Conservation (phyloP, 2,888 invertebrate genomes). For the Archips crataeganus region DNA sequence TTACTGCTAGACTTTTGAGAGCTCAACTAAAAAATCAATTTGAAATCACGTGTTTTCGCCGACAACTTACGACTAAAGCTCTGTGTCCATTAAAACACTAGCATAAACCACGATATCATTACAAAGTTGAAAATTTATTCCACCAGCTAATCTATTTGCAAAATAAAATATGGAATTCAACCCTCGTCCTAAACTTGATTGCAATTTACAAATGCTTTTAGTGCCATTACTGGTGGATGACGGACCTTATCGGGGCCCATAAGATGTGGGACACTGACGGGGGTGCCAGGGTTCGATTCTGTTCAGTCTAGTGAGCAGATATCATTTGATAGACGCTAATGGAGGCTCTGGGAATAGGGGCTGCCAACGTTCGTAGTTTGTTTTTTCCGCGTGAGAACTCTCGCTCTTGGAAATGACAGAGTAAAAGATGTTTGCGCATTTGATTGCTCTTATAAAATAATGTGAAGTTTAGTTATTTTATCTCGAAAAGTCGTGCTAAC, state of each 20-base stretch:
- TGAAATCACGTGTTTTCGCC: neutral
- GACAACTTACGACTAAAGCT: slow-evolving; percentile 11
- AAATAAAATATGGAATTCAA: slow-evolving; percentile 45
- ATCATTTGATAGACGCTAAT: slow-evolving; percentile 76
- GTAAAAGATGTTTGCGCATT: neutral
- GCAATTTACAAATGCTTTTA: slow-evolving; percentile 71
- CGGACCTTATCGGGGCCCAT: slow-evolving; percentile 63
- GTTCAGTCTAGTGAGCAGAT: slow-evolving; percentile 59
- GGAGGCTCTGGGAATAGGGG: slow-evolving; percentile 66
- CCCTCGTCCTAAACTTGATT: slow-evolving; percentile 49
- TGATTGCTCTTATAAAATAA: slow-evolving; percentile 11
- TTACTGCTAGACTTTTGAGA: neutral
- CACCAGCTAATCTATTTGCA: slow-evolving; percentile 48
- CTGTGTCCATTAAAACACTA: slow-evolving; percentile 6
- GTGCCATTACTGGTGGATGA: slow-evolving; percentile 60
- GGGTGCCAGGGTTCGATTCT: slow-evolving; percentile 67
- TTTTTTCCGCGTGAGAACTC: slow-evolving; percentile 17
- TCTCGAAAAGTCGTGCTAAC: no score
- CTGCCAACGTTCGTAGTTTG: slow-evolving; percentile 45
- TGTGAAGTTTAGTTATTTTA: neutral
- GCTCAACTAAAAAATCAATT: neutral
- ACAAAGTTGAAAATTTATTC: slow-evolving; percentile 35
- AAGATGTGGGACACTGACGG: slow-evolving; percentile 66
- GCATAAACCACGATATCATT: slow-evolving; percentile 33
- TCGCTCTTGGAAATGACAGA: slow-evolving; percentile 14